Percentiles rank a stretch among this genome's conserved stretches.
phyloP scores from a whole-genome alignment of 2,113 vertebrate species.

The Ellobius talpinus region DNA sequence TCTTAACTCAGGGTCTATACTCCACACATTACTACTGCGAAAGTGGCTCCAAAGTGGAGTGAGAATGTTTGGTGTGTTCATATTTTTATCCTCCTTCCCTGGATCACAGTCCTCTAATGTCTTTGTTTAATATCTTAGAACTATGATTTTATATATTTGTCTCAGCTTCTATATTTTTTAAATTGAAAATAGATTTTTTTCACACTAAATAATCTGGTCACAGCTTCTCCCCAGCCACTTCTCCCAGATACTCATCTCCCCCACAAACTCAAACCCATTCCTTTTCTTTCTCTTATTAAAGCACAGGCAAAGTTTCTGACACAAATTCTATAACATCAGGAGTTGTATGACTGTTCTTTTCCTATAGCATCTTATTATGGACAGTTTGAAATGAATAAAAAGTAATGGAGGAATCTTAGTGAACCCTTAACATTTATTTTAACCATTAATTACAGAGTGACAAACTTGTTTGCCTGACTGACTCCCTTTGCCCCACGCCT shows the following conservation, averaged over 20 bases:
- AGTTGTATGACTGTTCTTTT: neutral
- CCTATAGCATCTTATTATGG: neutral
- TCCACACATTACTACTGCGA: neutral
- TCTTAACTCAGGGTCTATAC: neutral
- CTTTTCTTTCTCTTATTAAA: neutral
- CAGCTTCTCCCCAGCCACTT: neutral
- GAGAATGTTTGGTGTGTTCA: accelerated
- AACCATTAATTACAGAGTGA: neutral
- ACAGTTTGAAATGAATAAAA: neutral
- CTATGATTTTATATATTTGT: neutral
- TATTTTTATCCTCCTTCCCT: neutral
- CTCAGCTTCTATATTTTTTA: neutral
- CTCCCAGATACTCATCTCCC: neutral
- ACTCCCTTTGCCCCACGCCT: neutral
- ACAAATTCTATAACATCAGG: neutral
- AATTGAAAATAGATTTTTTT: neutral
- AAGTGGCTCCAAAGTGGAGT: neutral
- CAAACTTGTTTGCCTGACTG: neutral
- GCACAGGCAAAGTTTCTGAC: neutral
- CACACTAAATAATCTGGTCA: neutral
- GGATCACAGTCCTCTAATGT: neutral
- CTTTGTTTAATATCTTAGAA: neutral
- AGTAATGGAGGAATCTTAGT: neutral
- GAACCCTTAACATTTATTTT: neutral
- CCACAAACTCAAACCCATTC: neutral